A percentile compares a stretch with the other conserved stretches of the same genome.
These are phyloP conservation scores for Brachyhypopomus gauderio DNA, from an alignment of 2,113 vertebrate genomes.

Conservation along the genomic window DNA sequence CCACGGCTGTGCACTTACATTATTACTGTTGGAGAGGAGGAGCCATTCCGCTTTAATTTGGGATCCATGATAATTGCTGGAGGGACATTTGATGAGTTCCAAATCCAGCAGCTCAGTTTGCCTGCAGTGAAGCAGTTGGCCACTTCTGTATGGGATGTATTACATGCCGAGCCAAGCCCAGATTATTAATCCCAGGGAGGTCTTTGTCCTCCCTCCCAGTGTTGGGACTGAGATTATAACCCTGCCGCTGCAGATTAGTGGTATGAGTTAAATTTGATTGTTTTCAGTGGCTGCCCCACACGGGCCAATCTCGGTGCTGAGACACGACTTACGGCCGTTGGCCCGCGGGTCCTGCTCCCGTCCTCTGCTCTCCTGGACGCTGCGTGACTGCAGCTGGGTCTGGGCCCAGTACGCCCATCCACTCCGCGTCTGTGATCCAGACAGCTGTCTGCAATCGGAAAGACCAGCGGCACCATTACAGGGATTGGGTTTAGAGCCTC, in stretches of 20 bases:
- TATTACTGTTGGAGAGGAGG: not conserved
- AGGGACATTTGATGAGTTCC: conserved; percentile 21
- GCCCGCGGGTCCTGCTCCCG: too few species aligned
- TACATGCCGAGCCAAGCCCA: not conserved
- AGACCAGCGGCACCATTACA: not conserved
- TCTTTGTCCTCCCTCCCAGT: not conserved
- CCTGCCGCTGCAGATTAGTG: conserved; percentile 21
- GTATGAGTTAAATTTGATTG: conserved; percentile 30
- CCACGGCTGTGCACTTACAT: conserved; percentile 1
- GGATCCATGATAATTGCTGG: conserved; percentile 9
- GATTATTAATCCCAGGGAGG: conserved; percentile 32
- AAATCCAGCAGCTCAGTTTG: conserved; percentile 16
- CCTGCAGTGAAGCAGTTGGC: not conserved
- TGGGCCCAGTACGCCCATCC: not conserved
- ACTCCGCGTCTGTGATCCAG: conserved; percentile 14
- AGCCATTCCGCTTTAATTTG: not conserved
- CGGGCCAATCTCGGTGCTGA: not conserved
- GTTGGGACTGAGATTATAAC: conserved; percentile 6
- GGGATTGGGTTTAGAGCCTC: not conserved
- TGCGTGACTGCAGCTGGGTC: conserved; percentile 22
- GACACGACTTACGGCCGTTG: conserved; percentile 1
- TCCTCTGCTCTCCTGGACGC: not conserved
- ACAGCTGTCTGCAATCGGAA: not conserved
- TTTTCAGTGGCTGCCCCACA: not conserved
- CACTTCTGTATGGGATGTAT: conserved; percentile 9